These are phyloP conservation scores for Polymixis flavicincta DNA, from an alignment of 2,888 invertebrate species.

Conservation along the genomic window DNA sequence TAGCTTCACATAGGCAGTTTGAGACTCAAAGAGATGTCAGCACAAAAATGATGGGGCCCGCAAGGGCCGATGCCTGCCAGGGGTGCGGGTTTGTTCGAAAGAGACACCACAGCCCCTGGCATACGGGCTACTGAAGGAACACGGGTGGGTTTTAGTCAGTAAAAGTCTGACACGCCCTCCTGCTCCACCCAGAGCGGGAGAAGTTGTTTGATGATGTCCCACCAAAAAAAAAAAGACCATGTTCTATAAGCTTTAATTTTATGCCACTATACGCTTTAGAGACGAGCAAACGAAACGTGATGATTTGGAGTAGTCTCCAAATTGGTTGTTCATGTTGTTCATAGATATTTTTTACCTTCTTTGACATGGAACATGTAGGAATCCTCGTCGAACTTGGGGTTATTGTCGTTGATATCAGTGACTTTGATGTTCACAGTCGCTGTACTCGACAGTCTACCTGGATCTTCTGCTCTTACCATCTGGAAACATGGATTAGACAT, in stretches of 20 bases:
- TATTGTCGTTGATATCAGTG: conserved; percentile 97
- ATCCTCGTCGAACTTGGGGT: conserved; percentile 96
- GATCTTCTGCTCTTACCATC: conserved; percentile 96
- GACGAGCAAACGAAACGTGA: no score
- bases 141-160: no score
- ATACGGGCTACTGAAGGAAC: no score
- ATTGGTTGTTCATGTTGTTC: neutral
- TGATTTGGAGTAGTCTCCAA: neutral
- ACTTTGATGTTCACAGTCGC: conserved; percentile 97
- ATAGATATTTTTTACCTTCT: conserved; percentile 90
- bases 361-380: conserved; percentile 96
- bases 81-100: no score
- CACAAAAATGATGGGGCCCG: no score
- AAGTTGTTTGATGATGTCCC: no score
- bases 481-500: conserved; percentile 76
- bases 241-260: neutral
- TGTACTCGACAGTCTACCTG: conserved; percentile 95
- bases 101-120: no score
- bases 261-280: neutral
- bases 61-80: no score
- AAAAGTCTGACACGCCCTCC: no score
- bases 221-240: no score
- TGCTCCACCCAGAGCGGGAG: no score
- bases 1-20: neutral
- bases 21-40: no score